Evolutionary conservation across 1,140 invertebrate species (phyloP).

Genomic region (Hirudo medicinalis): DNA sequence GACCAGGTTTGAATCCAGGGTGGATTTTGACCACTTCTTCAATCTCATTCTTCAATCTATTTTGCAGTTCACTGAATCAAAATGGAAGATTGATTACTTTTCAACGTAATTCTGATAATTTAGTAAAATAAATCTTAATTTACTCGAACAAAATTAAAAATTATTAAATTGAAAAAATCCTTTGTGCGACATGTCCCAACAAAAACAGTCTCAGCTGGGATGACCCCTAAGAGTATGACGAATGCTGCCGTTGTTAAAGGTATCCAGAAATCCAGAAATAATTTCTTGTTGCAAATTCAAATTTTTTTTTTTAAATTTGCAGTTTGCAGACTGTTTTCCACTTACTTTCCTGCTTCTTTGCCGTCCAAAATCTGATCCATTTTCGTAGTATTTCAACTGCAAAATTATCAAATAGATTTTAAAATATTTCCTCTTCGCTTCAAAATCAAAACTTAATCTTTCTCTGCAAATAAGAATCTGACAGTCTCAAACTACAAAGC

Average conservation of each 20-base stretch:
- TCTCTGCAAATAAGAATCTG: neutral
- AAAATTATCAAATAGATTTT: neutral
- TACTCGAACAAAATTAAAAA: neutral
- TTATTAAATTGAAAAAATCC: slow-evolving; percentile 6
- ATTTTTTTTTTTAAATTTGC: neutral
- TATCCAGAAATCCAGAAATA: neutral
- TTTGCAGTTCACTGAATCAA: slow-evolving; percentile 56
- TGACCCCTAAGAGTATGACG: neutral
- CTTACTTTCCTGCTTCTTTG: slow-evolving; percentile 51
- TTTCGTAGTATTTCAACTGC: slow-evolving; percentile 25
- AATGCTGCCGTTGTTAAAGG: neutral
- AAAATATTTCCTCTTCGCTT: neutral
- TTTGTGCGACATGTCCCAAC: neutral
- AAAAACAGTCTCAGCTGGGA: neutral
- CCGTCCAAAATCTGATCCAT: slow-evolving; percentile 50
- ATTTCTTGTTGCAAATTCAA: neutral
- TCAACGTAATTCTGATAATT: slow-evolving; percentile 1
- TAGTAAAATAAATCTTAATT: neutral
- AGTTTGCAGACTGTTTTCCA: neutral
- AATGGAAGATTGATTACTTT: neutral
- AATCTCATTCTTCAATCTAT: slow-evolving; percentile 57
- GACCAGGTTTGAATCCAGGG: slow-evolving; percentile 55
- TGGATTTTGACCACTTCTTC: slow-evolving; percentile 46
- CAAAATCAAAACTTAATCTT: neutral
- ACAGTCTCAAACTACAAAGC: neutral